Evolutionary conservation across 1,140 invertebrate genomes (phyloP).

Genomic region (Zaprionus ghesquierei): DNA sequence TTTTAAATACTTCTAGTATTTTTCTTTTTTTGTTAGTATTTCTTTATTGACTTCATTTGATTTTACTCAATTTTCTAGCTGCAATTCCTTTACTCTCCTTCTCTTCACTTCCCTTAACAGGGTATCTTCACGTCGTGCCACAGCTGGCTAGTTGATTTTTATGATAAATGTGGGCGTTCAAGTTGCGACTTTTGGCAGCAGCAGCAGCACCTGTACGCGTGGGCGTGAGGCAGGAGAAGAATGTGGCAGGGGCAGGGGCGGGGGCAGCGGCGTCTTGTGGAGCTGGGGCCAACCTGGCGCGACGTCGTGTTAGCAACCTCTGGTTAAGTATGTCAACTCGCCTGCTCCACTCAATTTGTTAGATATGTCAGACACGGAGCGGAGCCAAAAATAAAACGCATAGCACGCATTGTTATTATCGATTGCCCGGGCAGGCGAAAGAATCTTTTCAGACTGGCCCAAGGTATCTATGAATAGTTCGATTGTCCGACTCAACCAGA

Average conservation of each 20-base stretch:
- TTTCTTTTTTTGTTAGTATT: not conserved
- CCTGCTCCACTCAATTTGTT: conserved; percentile 58
- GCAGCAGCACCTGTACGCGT: conserved; percentile 11
- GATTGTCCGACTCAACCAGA: conserved; percentile 7
- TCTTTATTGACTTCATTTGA: not conserved
- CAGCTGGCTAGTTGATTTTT: not conserved
- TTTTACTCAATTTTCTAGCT: too few relatives aligned
- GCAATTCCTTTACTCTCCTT: not conserved
- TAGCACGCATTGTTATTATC: conserved; percentile 52
- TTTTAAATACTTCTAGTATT: not conserved
- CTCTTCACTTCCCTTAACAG: not conserved
- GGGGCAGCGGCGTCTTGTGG: conserved; percentile 12
- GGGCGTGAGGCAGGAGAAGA: not conserved
- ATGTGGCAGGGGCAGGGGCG: conserved; percentile 5
- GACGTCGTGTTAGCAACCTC: conserved; percentile 41
- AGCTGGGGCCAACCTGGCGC: not conserved
- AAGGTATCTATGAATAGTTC: conserved; percentile 54
- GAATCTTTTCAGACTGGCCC: conserved; percentile 1
- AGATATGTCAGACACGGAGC: conserved; percentile 20
- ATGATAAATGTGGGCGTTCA: conserved; percentile 51
- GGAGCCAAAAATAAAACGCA: conserved; percentile 30
- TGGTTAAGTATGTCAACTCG: conserved; percentile 57
- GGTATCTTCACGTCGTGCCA: not conserved
- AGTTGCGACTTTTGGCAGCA: conserved; percentile 43
- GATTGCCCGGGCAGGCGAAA: conserved; percentile 34